phyloP scores from a whole-genome alignment of 1,140 invertebrate species.

The Cotesia chilonis region DNA sequence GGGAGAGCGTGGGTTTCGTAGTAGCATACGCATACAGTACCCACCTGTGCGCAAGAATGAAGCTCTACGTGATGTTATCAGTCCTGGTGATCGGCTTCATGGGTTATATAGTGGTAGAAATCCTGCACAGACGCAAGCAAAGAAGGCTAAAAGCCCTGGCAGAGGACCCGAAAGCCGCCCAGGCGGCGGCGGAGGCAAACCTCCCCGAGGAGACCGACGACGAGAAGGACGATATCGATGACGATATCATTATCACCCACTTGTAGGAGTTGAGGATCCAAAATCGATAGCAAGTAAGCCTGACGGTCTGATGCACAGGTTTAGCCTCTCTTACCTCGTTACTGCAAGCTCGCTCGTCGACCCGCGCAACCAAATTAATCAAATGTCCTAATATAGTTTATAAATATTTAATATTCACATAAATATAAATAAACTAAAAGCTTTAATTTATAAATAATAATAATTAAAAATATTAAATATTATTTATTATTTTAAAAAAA shows the following conservation, averaged over 20 bases:
- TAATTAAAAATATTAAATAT: not conserved
- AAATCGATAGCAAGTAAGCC: not conserved
- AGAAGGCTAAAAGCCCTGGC: slow-evolving; percentile 70
- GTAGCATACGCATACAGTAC: slow-evolving; percentile 90
- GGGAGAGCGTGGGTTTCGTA: slow-evolving; percentile 93
- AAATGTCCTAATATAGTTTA: too few relatives aligned
- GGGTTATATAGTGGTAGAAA: slow-evolving; percentile 85
- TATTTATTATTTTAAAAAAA: slow-evolving; percentile 9
- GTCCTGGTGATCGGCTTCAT: slow-evolving; percentile 81
- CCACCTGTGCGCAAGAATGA: slow-evolving; percentile 86
- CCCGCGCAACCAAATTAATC: slow-evolving; percentile 1
- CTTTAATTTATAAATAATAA: slow-evolving; percentile 12
- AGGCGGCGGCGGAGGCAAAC: slow-evolving; percentile 67
- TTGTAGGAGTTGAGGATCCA: slow-evolving; percentile 64
- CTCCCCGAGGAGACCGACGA: slow-evolving; percentile 78
- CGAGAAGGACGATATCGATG: slow-evolving; percentile 84
- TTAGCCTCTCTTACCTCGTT: slow-evolving; percentile 19
- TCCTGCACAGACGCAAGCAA: slow-evolving; percentile 81
- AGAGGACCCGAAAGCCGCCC: slow-evolving; percentile 75
- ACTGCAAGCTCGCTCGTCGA: slow-evolving; percentile 23
- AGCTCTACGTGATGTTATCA: slow-evolving; percentile 87
- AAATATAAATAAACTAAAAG: not conserved
- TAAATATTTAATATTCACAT: not conserved
- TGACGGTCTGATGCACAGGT: not conserved
- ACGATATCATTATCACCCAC: slow-evolving; percentile 85